Conservation (phyloP, 64 coral and sea anemone genomes). For the Cladopsammia gracilis region DNA sequence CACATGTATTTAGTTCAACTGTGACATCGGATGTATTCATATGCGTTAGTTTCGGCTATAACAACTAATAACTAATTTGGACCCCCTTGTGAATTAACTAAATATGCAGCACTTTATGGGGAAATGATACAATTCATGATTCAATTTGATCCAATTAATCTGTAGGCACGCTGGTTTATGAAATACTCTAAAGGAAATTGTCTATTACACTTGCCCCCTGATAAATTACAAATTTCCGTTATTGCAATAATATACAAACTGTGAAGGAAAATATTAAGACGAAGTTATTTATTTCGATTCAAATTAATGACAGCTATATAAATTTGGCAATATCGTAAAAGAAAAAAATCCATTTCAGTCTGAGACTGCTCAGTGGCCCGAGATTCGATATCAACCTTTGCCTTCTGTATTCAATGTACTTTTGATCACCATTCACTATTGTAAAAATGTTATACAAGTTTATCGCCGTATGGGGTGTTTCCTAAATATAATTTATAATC, state of each 20-base stretch:
- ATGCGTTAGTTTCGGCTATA: no score
- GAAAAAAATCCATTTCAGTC: background rate
- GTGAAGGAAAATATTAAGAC: background rate
- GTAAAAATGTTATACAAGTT: no score
- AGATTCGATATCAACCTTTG: no score
- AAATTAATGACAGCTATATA: background rate
- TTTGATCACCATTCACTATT: no score
- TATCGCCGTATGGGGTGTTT: background rate
- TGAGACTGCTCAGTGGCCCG: no score
- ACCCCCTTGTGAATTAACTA: slow-evolving; percentile 25
- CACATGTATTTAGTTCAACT: no score
- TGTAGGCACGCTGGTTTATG: slow-evolving; percentile 44
- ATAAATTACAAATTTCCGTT: background rate
- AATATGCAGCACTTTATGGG: slow-evolving; percentile 5
- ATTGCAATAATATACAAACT: background rate
- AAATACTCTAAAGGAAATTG: slow-evolving; percentile 11
- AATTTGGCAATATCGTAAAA: background rate
- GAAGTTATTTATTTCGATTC: background rate
- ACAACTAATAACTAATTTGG: background rate
- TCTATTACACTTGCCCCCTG: background rate
- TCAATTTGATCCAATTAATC: slow-evolving; percentile 39
- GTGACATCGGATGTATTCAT: no score
- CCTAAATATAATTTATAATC: background rate
- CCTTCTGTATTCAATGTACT: background rate
- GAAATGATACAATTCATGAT: slow-evolving; percentile 27